Conservation (phyloP, 2,797 vertebrate genomes). For the Poecilia velifera region DNA sequence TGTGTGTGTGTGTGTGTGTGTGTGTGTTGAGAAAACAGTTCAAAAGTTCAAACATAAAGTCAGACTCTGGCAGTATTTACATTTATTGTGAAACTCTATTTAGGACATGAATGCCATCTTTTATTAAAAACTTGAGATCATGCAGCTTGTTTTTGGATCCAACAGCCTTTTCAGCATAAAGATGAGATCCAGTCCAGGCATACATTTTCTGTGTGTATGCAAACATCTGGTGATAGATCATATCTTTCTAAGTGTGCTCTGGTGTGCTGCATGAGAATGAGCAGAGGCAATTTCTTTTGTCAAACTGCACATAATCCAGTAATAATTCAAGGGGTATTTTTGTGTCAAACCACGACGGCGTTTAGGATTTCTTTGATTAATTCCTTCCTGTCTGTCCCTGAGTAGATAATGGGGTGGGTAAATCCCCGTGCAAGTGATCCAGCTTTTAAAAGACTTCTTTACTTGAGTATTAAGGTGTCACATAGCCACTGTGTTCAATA, state of each 20-base stretch:
- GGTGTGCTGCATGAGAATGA: conserved; percentile 9
- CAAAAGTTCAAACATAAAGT: background rate
- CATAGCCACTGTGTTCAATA: background rate
- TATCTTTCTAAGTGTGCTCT: conserved; percentile 6
- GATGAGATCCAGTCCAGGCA: background rate
- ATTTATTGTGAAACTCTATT: background rate
- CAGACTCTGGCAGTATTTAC: background rate
- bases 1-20: background rate
- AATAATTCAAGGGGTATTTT: conserved; percentile 22
- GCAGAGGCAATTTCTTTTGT: conserved; percentile 14
- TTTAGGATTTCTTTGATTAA: conserved; percentile 7
- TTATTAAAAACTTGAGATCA: background rate
- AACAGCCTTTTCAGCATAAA: conserved; percentile 12
- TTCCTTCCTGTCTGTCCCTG: background rate
- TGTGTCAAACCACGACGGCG: conserved; percentile 7
- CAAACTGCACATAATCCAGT: conserved; percentile 4
- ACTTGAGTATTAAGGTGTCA: background rate
- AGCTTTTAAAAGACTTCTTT: conserved; percentile 2
- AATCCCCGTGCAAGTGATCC: conserved; percentile 12
- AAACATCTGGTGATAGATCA: conserved; percentile 11
- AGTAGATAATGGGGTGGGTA: conserved; percentile 21
- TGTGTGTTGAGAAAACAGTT: background rate
- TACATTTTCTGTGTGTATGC: background rate
- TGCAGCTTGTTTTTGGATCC: background rate
- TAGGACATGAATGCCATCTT: background rate